phyloP scores from a whole-genome alignment of 2,797 vertebrate genomes.

The Diceros bicornis region DNA sequence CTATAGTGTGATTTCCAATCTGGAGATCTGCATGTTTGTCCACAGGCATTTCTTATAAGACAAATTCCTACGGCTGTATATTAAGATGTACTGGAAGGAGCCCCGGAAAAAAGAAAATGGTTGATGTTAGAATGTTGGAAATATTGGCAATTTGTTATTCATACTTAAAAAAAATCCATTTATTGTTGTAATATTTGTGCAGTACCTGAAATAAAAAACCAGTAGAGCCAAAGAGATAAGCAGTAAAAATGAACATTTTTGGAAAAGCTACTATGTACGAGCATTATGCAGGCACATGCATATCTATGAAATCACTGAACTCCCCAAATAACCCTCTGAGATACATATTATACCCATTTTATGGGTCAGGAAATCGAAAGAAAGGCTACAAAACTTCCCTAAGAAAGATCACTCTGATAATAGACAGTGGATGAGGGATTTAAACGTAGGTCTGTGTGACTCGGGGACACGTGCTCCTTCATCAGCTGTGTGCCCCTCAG shows the following conservation, averaged over 20 bases:
- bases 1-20: not conserved
- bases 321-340: not conserved
- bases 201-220: not conserved
- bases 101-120: not conserved
- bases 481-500: rapidly evolving
- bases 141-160: not conserved
- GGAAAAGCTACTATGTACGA: not conserved
- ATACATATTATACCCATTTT: not conserved
- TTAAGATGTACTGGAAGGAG: not conserved
- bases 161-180: not conserved
- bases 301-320: not conserved
- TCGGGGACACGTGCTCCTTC: not conserved
- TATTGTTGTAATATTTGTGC: constrained; percentile 8
- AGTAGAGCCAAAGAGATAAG: not conserved
- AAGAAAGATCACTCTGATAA: not conserved
- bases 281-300: not conserved
- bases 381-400: not conserved
- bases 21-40: not conserved
- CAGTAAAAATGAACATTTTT: not conserved
- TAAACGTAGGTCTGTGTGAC: not conserved
- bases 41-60: not conserved
- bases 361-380: not conserved
- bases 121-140: not conserved
- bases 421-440: not conserved
- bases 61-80: not conserved